These are phyloP conservation scores for Tupiocoris notatus DNA, from an alignment of 2,888 invertebrate species.

Conservation along the genomic window DNA sequence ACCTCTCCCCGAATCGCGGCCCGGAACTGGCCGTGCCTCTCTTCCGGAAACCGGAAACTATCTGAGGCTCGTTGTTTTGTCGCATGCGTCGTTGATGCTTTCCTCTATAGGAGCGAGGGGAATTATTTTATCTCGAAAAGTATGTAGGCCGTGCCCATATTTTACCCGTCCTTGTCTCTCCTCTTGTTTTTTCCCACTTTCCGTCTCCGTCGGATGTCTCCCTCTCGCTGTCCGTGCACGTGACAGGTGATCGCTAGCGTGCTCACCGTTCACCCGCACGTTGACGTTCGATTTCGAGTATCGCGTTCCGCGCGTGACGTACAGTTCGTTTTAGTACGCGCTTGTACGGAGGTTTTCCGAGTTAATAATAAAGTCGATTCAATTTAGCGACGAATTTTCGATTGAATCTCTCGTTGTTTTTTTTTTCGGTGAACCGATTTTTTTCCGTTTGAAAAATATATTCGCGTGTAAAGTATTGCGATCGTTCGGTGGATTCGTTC, in stretches of 20 bases:
- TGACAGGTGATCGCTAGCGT: conserved; percentile 13
- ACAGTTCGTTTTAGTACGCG: too few relatives aligned
- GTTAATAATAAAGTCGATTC: too few relatives aligned
- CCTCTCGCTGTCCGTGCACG: neutral
- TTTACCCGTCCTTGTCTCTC: neutral
- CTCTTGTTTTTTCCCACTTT: neutral
- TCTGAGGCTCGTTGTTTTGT: conserved; percentile 3
- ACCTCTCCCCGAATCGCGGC: neutral
- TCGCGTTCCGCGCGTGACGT: neutral
- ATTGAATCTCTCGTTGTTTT: too few relatives aligned
- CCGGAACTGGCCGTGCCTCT: neutral
- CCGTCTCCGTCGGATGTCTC: conserved; percentile 15
- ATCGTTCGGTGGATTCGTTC: too few relatives aligned
- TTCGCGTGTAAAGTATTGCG: too few relatives aligned
- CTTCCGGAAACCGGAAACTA: conserved; percentile 37
- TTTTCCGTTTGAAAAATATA: too few relatives aligned
- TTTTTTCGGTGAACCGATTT: too few relatives aligned
- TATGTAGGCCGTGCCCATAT: neutral
- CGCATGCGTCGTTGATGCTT: conserved; percentile 3
- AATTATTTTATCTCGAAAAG: conserved; percentile 31
- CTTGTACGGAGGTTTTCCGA: too few relatives aligned
- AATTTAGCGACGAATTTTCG: too few relatives aligned
- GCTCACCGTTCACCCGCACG: neutral
- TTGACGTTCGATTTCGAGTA: neutral
- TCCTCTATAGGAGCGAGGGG: conserved; percentile 20